These are phyloP conservation scores for Chloroceryle aenea DNA, from an alignment of 2,113 vertebrate genomes.

Conservation along the genomic window DNA sequence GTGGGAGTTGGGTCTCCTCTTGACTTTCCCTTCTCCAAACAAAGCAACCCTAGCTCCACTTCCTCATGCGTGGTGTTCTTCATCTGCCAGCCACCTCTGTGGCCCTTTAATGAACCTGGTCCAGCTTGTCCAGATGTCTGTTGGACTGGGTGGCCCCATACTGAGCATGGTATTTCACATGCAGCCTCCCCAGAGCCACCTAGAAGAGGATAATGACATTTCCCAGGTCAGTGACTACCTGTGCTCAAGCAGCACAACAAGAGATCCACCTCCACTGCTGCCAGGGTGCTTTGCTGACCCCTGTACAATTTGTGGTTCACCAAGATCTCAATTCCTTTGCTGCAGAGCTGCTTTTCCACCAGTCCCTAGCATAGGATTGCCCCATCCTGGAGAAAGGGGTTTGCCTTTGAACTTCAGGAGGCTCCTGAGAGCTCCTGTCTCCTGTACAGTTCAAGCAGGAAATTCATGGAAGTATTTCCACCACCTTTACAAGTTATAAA, in stretches of 20 bases:
- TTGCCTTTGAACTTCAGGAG: neutral
- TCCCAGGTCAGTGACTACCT: fast-evolving
- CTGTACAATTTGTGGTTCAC: neutral
- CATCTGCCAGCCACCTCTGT: neutral
- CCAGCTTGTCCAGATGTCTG: neutral
- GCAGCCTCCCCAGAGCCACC: neutral
- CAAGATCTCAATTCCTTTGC: neutral
- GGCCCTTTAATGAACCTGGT: neutral
- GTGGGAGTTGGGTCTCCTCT: neutral
- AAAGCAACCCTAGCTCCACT: neutral
- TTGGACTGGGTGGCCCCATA: neutral
- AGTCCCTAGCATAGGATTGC: neutral
- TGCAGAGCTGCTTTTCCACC: neutral
- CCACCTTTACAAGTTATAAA: neutral
- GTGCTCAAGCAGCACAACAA: neutral
- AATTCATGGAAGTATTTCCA: neutral
- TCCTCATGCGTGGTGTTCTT: neutral
- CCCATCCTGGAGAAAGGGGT: neutral
- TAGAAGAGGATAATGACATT: neutral
- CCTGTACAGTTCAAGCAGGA: neutral
- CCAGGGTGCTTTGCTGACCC: neutral
- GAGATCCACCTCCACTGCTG: neutral
- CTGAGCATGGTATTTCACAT: neutral
- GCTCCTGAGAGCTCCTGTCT: neutral
- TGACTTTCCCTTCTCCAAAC: neutral